Percentiles rank a stretch among this genome's conserved stretches.
Conservation (phyloP, 2,888 invertebrate species). For the Agrotis ipsilon region DNA sequence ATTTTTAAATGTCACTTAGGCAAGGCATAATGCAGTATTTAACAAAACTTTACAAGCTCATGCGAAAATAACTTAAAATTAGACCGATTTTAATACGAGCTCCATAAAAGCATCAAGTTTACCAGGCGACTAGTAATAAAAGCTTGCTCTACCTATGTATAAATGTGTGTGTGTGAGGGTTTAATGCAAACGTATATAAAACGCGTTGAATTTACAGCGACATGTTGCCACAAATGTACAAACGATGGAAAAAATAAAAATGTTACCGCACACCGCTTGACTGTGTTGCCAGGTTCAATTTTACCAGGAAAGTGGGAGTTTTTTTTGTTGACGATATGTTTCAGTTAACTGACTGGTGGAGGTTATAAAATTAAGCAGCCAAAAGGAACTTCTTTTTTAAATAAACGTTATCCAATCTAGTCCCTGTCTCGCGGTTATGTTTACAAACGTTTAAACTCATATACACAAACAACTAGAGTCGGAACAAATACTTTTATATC, state of each 20-base stretch:
- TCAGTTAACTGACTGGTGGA: too few relatives aligned
- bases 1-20: too few relatives aligned
- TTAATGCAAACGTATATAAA: conserved; percentile 69
- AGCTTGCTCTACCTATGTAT: neutral
- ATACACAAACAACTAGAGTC: too few relatives aligned
- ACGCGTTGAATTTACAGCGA: conserved; percentile 67
- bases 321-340: neutral
- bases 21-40: neutral
- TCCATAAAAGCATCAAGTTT: conserved; percentile 30
- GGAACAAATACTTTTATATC: too few relatives aligned
- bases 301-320: conserved; percentile 21
- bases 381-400: too few relatives aligned
- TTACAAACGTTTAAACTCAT: too few relatives aligned
- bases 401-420: too few relatives aligned
- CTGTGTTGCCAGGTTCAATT: conserved; percentile 39
- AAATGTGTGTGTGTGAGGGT: conserved; percentile 26
- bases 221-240: conserved; percentile 70
- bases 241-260: conserved; percentile 69
- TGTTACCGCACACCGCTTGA: conserved; percentile 63
- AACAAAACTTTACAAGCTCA: conserved; percentile 1
- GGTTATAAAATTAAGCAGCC: too few relatives aligned
- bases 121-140: conserved; percentile 30
- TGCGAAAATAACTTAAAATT: conserved; percentile 12
- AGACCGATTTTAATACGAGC: conserved; percentile 19
- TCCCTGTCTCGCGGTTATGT: too few relatives aligned